These are phyloP conservation scores for Thalassarche chlororhynchos DNA, from an alignment of 2,113 vertebrate species.

Conservation along the genomic window DNA sequence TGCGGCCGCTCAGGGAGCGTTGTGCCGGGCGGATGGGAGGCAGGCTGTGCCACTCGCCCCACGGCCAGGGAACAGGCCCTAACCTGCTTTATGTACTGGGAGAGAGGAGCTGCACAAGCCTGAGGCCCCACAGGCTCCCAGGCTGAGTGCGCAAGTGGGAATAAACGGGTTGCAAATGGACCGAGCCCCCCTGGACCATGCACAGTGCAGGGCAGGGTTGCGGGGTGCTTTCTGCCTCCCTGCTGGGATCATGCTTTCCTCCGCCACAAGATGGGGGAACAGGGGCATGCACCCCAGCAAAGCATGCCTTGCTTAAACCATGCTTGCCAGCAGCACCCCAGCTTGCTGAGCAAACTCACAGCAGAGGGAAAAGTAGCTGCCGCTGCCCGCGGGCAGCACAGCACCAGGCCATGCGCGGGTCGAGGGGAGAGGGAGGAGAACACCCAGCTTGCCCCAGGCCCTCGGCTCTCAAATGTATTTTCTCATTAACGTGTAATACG, in stretches of 20 bases:
- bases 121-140: not conserved
- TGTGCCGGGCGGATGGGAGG: accelerated
- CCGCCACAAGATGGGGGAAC: accelerated
- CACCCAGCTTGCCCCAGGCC: constrained; percentile 59
- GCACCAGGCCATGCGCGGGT: not conserved
- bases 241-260: not conserved
- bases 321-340: accelerated
- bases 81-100: not conserved
- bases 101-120: not conserved
- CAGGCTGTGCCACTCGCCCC: not conserved
- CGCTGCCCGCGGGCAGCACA: not conserved
- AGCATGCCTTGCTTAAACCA: not conserved
- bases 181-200: accelerated
- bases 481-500: constrained; percentile 72
- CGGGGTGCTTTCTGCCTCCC: not conserved
- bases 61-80: not conserved
- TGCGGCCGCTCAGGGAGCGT: accelerated
- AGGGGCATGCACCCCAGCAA: not conserved
- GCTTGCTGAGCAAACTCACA: accelerated
- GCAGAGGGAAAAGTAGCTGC: not conserved
- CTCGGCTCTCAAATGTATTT: constrained; percentile 67
- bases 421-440: not conserved
- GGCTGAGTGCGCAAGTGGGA: not conserved
- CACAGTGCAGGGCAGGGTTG: accelerated
- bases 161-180: not conserved